phyloP scores from a whole-genome alignment of 2,113 vertebrate species.

The Erinaceus europaeus region DNA sequence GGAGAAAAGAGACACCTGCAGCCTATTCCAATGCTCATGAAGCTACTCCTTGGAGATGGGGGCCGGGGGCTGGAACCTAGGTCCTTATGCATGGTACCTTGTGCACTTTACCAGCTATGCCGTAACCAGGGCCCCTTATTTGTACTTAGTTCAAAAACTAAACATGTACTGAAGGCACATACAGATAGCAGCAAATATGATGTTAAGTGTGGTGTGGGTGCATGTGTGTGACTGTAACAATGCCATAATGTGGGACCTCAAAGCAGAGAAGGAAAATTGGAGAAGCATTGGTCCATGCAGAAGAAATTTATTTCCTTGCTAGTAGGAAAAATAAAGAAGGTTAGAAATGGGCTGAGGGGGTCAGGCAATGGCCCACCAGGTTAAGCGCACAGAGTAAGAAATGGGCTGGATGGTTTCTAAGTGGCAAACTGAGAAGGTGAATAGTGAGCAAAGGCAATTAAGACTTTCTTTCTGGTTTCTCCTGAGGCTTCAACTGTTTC shows the following conservation, averaged over 20 bases:
- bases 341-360: not conserved
- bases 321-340: constrained; percentile 1
- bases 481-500: not conserved
- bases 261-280: not conserved
- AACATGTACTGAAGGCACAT: not conserved
- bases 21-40: too few species aligned
- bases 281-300: not conserved
- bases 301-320: not conserved
- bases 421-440: too few species aligned
- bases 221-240: not conserved
- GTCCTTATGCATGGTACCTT: too few species aligned
- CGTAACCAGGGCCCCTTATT: too few species aligned
- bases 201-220: not conserved
- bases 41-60: too few species aligned
- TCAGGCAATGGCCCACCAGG: too few species aligned
- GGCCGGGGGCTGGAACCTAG: too few species aligned
- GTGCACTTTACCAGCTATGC: too few species aligned
- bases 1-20: too few species aligned
- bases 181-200: not conserved
- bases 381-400: too few species aligned
- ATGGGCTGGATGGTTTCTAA: not conserved
- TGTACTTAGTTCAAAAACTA: too few species aligned
- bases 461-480: not conserved
- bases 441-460: not conserved
- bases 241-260: not conserved